Percentiles rank a stretch among this genome's conserved stretches.
Conservation (phyloP, 2,113 vertebrate genomes). For the Neoarius graeffei region DNA sequence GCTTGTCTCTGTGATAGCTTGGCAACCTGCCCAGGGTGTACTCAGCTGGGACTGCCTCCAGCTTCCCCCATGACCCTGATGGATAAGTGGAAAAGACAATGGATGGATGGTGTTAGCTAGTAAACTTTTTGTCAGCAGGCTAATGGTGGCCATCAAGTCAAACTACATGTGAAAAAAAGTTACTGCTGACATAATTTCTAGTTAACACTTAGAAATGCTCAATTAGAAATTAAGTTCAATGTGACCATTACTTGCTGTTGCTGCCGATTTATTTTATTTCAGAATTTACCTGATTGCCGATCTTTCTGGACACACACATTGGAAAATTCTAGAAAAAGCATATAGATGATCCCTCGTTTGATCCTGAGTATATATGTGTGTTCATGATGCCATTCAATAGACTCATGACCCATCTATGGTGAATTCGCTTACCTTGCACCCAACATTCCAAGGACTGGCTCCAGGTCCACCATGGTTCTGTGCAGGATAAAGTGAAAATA, state of each 20-base stretch:
- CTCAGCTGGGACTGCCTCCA: no score
- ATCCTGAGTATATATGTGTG: background rate
- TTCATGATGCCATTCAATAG: no score
- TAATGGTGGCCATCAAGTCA: background rate
- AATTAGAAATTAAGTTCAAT: background rate
- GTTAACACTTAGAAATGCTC: background rate
- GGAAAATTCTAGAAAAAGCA: background rate
- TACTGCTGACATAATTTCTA: background rate
- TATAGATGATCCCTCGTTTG: background rate
- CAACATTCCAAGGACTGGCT: no score
- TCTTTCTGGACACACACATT: background rate
- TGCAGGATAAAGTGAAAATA: background rate
- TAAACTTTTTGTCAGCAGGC: no score
- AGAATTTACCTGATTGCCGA: background rate
- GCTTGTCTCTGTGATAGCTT: no score
- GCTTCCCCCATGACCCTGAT: no score
- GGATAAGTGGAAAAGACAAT: no score
- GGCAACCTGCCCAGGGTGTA: no score
- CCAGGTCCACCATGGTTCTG: background rate
- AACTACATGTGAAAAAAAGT: no score
- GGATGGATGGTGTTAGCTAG: background rate
- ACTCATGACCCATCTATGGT: background rate
- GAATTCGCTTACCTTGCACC: background rate
- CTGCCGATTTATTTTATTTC: background rate
- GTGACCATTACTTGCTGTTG: background rate